Conservation (phyloP, 2,113 vertebrate genomes). For the Butorides virescens region DNA sequence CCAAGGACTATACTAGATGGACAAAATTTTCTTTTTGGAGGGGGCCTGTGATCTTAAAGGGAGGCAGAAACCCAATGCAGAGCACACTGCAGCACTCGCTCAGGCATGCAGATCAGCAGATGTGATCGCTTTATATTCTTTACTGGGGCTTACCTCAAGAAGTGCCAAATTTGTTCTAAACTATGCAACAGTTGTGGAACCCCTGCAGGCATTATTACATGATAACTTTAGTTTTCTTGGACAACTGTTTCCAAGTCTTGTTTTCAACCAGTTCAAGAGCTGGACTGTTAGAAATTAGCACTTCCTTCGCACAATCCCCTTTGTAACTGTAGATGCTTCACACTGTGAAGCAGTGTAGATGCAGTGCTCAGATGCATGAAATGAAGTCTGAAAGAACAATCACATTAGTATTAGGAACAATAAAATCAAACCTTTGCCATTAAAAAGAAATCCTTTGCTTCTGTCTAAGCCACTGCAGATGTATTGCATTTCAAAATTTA, state of each 20-base stretch:
- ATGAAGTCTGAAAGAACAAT: background rate
- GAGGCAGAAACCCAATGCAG: constrained; percentile 11
- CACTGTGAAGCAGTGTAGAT: background rate
- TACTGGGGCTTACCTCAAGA: constrained; percentile 30
- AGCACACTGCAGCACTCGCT: background rate
- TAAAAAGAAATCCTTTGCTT: background rate
- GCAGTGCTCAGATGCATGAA: background rate
- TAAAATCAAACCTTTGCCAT: background rate
- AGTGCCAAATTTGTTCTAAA: constrained; percentile 47
- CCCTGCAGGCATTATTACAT: constrained; percentile 46
- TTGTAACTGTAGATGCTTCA: background rate
- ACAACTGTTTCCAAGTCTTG: constrained; percentile 15
- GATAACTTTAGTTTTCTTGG: constrained; percentile 20
- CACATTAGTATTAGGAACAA: background rate
- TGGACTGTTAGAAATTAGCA: constrained; percentile 27
- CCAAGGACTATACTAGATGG: background rate
- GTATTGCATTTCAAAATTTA: background rate
- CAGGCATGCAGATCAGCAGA: constrained; percentile 8
- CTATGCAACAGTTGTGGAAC: constrained; percentile 39
- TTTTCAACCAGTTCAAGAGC: constrained; percentile 25
- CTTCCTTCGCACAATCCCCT: background rate
- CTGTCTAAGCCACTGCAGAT: background rate
- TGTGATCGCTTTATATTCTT: constrained; percentile 29
- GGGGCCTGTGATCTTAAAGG: background rate
- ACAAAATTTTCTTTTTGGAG: background rate